Base-by-base conservation (phyloP, 2,797 vertebrate genomes). In the Carapus acus region DNA sequence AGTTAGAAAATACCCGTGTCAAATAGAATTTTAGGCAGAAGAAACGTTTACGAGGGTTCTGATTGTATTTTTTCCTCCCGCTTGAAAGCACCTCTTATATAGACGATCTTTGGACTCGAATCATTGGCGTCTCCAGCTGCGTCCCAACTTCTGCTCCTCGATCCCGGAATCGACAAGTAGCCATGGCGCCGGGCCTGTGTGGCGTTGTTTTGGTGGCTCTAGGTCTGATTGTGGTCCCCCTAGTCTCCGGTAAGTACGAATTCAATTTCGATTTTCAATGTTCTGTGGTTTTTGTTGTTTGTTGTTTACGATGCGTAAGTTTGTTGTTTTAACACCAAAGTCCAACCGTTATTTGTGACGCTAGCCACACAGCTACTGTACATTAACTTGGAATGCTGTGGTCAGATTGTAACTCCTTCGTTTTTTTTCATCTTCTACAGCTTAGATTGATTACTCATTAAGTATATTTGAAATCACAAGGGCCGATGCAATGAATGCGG, bases 131-230 rank as follows among this genome's bases (percentile, higher is more conserved):
- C 9, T 27, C 5, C 5, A 38, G 46, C 18, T 33, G 23, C 8
- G 33, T 15, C 2, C 31, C 1, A 20, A 24, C 24, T 46, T 4
- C 21, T 56, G 14, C 1, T 2, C 12, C 37, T 11, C 16, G 13
- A 17, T 56, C 38, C 42, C 19, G 43, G 59, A 59, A 5, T 24
- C 18, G 18, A 2, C 8, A 29, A 39, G 39, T 1, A 73, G 51
- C 34, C 55, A 85, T 86, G 84, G 78, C 71, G 58, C 37, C 61
- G 1, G 59, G 64, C 65, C 49, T 72, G 16, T 7, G 17, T 14
- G 0, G 38, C 52, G 40, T 69, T 13, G 45, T 64, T 7, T 19
- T 67, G 36, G 17, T 74, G 47, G 45, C 33, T 13, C 1, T 80
- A 1, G 66, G 29, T 47, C 53, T 42, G n/a, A 1, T 18, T 1